Percentiles rank a stretch among this genome's conserved stretches.
phyloP scores from a whole-genome alignment of 2,797 vertebrate genomes.

The Fratercula arctica region DNA sequence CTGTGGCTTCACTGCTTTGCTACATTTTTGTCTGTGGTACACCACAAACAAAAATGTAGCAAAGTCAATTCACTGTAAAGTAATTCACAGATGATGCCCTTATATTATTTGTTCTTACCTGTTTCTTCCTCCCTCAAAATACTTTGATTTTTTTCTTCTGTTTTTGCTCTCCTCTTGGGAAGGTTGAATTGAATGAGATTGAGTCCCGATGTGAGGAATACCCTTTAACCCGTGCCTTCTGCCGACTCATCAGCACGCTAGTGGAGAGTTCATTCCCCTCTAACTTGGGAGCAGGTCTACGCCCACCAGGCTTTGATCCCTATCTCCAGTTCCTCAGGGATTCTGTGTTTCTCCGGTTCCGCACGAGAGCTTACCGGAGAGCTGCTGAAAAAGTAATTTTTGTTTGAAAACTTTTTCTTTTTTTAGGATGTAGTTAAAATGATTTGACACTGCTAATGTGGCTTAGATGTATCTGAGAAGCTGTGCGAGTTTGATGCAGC shows the following conservation, averaged over 20 bases:
- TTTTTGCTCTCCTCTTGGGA: slow-evolving; percentile 4
- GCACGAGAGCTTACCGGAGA: slow-evolving; percentile 93
- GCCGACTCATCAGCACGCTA: slow-evolving; percentile 91
- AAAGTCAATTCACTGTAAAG: neutral
- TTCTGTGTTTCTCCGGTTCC: slow-evolving; percentile 94
- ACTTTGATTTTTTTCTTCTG: neutral
- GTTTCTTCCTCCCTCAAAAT: neutral
- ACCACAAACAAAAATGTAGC: neutral
- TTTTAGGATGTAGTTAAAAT: neutral
- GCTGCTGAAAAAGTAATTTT: slow-evolving; percentile 91
- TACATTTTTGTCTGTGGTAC: neutral
- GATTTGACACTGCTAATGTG: neutral
- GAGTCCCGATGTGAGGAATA: slow-evolving; percentile 97
- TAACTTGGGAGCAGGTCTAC: slow-evolving; percentile 92
- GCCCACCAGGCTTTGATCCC: slow-evolving; percentile 94
- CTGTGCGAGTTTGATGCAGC: neutral
- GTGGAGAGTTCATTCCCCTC: slow-evolving; percentile 93
- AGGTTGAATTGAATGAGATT: slow-evolving; percentile 98
- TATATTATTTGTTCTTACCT: neutral
- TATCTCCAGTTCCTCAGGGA: slow-evolving; percentile 95
- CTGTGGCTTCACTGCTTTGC: neutral
- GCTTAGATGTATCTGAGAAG: neutral
- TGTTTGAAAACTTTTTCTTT: neutral
- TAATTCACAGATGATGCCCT: neutral
- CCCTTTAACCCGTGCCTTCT: slow-evolving; percentile 92